Conservation (phyloP, 2,797 vertebrate species). For the Dallia pectoralis region DNA sequence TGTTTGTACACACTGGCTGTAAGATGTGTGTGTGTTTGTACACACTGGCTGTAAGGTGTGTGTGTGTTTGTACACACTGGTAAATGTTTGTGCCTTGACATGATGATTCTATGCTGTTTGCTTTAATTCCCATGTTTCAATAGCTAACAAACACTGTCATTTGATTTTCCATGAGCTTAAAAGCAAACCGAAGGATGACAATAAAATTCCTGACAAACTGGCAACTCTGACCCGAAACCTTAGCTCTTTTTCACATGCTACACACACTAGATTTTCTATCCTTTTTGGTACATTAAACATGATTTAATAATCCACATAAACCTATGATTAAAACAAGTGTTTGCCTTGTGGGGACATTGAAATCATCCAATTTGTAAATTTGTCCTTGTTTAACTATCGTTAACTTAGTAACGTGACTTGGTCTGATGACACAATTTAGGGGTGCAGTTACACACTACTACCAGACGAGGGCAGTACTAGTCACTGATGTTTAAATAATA, state of each 20-base stretch:
- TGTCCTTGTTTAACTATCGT: no score
- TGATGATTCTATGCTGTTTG: conserved; percentile 54
- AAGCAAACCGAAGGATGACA: conserved; percentile 46
- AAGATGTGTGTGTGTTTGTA: conserved; percentile 9
- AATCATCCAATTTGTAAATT: no score
- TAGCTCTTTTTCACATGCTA: conserved; percentile 13
- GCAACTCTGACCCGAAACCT: conserved; percentile 39
- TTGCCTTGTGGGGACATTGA: no score
- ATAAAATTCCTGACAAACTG: conserved; percentile 55
- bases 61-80: conserved; percentile 42
- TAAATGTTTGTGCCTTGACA: conserved; percentile 47
- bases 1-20: conserved; percentile 15
- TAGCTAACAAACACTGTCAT: conserved; percentile 67
- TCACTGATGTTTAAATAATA: neutral
- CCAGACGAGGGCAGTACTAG: conserved; percentile 61
- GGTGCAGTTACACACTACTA: conserved; percentile 28
- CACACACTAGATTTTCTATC: neutral
- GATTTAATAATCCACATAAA: no score
- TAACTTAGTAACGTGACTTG: no score
- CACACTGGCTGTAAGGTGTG: no score
- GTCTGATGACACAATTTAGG: neutral
- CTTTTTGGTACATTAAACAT: no score
- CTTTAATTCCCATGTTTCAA: conserved; percentile 67
- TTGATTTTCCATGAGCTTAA: conserved; percentile 60
- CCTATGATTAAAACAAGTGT: no score